Base-by-base conservation (phyloP, 2,113 vertebrate species). In the Xenus cinereus region DNA sequence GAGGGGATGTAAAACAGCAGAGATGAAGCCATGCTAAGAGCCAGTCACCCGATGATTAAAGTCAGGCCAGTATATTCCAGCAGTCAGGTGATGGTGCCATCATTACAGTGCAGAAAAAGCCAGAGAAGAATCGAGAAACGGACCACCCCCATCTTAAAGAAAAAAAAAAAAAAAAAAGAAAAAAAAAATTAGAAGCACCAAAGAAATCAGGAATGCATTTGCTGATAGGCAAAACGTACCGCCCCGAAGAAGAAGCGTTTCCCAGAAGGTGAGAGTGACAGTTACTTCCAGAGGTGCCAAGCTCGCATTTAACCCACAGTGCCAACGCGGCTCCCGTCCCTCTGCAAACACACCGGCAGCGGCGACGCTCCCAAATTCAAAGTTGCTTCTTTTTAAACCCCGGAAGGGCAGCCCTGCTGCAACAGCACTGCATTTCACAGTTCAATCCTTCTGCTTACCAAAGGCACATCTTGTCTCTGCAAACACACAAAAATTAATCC, bases 31-130 rank as follows among this genome's bases (percentile, higher is more conserved):
- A 73, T 19, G 63, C 79, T 89, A 90, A 95, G 81, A 97, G 80
- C 71, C 93, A 95, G 87, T 93, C 94, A 96, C 90, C 87, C 66
- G 35, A 96, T 93, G 96, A 98, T 96, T 96, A 97, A 96, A 98
- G 97, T 94, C 97, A 97, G 94, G 81, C 89, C 94, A 95, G 94
- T 87, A 62, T 96, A 95, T 90, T 91, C 94, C 91, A 92, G 93
- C 93, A 97, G 95, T 96, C 94, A 97, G 98, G 97, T 95, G 97
- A 97, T 91, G 92, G 96, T 95, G 81, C 95, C 62, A 87, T 96
- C 95, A 89, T 98, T 95, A 97, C 57, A 88, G 96, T 93, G 93
- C 96, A 98, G 96, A 46, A 97, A 97, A 69, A 96, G 73, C 88
- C 96, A 94, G 64, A 60, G 97, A 97, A 98, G 97, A 94, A 97